Evolutionary conservation across 2,888 invertebrate genomes (phyloP).

Genomic region (Seira musarum): DNA sequence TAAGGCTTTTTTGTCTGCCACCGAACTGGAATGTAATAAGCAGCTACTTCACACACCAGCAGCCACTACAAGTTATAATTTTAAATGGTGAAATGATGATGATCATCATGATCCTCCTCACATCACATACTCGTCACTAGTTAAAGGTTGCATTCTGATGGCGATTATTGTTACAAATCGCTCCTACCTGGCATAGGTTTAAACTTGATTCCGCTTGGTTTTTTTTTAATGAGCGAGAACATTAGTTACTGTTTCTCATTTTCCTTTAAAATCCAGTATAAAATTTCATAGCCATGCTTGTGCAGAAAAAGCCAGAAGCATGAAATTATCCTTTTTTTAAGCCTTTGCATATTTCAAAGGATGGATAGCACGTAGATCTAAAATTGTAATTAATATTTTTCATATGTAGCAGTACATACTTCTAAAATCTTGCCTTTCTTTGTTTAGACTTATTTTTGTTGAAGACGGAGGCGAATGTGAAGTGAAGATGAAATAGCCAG

Average conservation of each 20-base stretch:
- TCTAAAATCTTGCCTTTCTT: too few relatives aligned
- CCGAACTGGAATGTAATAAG: not conserved
- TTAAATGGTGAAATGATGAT: conserved; percentile 16
- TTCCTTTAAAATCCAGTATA: not conserved
- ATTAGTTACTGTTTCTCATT: not conserved
- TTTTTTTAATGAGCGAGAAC: too few relatives aligned
- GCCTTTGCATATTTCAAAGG: too few relatives aligned
- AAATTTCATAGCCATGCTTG: not conserved
- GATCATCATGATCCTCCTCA: conserved; percentile 23
- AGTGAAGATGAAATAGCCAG: too few relatives aligned
- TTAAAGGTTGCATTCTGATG: conserved; percentile 45
- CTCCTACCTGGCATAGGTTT: not conserved
- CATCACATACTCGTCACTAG: not conserved
- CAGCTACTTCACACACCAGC: conserved; percentile 57
- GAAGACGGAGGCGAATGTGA: too few relatives aligned
- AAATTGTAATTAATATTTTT: too few relatives aligned
- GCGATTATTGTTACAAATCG: conserved; percentile 49
- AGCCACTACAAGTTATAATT: conserved; percentile 25
- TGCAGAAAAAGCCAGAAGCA: not conserved
- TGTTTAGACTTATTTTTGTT: too few relatives aligned
- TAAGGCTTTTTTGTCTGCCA: not conserved
- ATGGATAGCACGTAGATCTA: too few relatives aligned
- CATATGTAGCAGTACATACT: too few relatives aligned
- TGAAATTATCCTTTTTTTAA: too few relatives aligned
- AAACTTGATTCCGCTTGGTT: too few relatives aligned